Conservation (phyloP, 53 echinoderm and acorn worm species). For the Apostichopus leukothele region DNA sequence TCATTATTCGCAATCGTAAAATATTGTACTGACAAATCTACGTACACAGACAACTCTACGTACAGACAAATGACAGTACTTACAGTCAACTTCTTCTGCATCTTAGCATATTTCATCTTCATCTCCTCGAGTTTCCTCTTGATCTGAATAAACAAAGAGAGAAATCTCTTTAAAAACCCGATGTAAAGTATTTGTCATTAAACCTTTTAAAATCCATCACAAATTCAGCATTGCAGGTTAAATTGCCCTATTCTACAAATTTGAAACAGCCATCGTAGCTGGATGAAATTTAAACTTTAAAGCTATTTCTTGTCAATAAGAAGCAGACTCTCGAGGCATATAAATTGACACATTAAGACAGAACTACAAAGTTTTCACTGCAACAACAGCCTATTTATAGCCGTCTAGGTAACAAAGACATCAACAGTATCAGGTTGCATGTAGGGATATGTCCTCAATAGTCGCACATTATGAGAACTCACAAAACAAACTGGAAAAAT, state of each 20-base stretch:
- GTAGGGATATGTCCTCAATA: too few relatives aligned
- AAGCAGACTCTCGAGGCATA: background rate
- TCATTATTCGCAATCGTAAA: too few relatives aligned
- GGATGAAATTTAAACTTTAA: background rate
- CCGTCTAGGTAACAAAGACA: too few relatives aligned
- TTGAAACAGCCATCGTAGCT: background rate
- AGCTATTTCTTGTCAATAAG: background rate
- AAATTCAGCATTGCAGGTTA: too few relatives aligned
- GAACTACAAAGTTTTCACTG: too few relatives aligned
- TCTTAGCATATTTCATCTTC: constrained; percentile 34
- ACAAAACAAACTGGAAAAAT: too few relatives aligned
- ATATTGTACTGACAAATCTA: too few relatives aligned
- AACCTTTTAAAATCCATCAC: background rate
- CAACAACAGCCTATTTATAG: too few relatives aligned
- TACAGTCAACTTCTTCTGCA: constrained; percentile 23
- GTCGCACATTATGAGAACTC: too few relatives aligned
- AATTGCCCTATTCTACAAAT: background rate
- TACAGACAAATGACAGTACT: background rate
- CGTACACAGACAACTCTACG: too few relatives aligned
- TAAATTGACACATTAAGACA: too few relatives aligned
- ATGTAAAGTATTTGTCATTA: background rate
- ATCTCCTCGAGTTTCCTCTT: constrained; percentile 25
- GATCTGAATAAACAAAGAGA: background rate
- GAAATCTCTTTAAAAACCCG: background rate
- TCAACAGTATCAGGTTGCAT: too few relatives aligned